phyloP scores from a whole-genome alignment of 2,113 vertebrate species.

The Marmota monax region DNA sequence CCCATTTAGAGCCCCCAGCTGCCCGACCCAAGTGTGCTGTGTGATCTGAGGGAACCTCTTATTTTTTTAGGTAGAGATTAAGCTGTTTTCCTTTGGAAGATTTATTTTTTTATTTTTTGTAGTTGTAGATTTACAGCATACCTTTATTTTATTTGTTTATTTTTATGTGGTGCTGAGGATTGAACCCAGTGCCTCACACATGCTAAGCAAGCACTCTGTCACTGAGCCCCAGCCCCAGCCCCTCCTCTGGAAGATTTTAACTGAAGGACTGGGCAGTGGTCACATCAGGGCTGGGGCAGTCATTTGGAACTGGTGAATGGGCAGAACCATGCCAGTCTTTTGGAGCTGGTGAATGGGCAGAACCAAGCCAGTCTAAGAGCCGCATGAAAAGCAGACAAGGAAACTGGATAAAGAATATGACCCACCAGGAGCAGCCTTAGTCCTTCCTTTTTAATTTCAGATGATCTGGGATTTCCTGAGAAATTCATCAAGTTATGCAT shows the following conservation, averaged over 20 bases:
- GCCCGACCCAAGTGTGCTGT: too few species aligned
- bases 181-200: too few species aligned
- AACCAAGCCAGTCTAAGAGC: background rate
- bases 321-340: background rate
- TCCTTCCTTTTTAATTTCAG: background rate
- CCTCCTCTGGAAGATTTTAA: background rate
- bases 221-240: too few species aligned
- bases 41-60: background rate
- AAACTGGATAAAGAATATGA: background rate
- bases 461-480: background rate
- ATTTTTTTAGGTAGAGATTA: background rate
- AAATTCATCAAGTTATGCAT: background rate
- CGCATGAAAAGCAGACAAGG: background rate
- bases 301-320: background rate
- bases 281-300: background rate
- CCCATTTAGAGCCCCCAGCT: background rate
- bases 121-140: too few species aligned
- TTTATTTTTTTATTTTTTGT: too few species aligned
- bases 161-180: too few species aligned
- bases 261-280: background rate
- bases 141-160: too few species aligned
- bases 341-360: background rate
- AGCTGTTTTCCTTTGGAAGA: too few species aligned
- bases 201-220: too few species aligned
- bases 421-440: background rate